Evolutionary conservation across 64 coral and sea anemone species (phyloP).

Genomic region (Porites australiensis): DNA sequence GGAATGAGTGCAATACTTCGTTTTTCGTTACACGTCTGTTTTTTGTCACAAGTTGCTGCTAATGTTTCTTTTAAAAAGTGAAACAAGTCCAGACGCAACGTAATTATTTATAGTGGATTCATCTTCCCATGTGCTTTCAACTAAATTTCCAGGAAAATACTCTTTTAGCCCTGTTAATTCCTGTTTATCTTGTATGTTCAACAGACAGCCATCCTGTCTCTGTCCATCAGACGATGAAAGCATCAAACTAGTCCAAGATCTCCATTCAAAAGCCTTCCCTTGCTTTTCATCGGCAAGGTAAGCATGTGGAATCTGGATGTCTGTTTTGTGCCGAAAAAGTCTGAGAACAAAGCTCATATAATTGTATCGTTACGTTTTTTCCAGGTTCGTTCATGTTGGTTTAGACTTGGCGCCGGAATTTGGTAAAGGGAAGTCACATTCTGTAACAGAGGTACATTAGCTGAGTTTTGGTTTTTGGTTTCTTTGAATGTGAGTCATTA

Average conservation of each 20-base stretch:
- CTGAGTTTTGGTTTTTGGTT: too few relatives aligned
- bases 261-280: constrained; percentile 79
- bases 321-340: neutral
- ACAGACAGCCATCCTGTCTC: constrained; percentile 70
- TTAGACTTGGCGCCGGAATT: constrained; percentile 82
- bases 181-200: neutral
- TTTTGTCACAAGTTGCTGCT: too few relatives aligned
- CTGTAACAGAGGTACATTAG: constrained; percentile 59
- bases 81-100: too few relatives aligned
- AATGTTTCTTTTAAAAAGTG: too few relatives aligned
- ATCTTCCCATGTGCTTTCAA: too few relatives aligned
- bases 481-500: too few relatives aligned
- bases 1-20: too few relatives aligned
- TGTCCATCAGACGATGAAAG: constrained; percentile 80
- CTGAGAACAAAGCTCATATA: neutral
- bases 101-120: too few relatives aligned
- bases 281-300: constrained; percentile 91
- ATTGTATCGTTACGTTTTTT: neutral
- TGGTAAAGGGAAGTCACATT: constrained; percentile 78
- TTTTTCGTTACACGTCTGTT: too few relatives aligned
- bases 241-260: constrained; percentile 57
- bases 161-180: neutral
- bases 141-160: neutral
- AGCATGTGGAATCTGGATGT: neutral
- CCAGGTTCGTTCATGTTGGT: constrained; percentile 93